Conservation (phyloP, 2,888 invertebrate species). For the Drosophila acutilabella region DNA sequence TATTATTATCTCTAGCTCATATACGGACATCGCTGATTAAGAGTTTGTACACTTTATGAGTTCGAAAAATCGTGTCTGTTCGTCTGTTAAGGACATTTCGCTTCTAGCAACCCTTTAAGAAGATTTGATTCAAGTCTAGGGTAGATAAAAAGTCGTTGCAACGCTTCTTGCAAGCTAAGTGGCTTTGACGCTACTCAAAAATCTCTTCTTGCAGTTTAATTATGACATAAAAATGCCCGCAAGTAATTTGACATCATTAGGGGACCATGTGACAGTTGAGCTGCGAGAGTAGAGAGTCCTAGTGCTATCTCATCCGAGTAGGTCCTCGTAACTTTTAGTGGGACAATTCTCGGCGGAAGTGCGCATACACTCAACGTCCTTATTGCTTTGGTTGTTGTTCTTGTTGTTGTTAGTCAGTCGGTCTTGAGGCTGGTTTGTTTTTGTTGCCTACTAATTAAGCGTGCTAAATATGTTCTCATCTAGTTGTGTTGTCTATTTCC, state of each 20-base stretch:
- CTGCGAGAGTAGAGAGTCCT: slow-evolving; percentile 11
- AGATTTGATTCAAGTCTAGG: slow-evolving; percentile 17
- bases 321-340: slow-evolving; percentile 48
- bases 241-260: slow-evolving; percentile 85
- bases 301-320: slow-evolving; percentile 3
- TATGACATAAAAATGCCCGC: slow-evolving; percentile 84
- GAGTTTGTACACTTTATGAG: no score
- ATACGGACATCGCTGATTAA: no score
- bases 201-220: slow-evolving; percentile 81
- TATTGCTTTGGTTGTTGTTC: slow-evolving; percentile 29
- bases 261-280: slow-evolving; percentile 28
- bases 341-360: slow-evolving; percentile 75
- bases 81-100: no score
- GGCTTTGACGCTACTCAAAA: slow-evolving; percentile 71
- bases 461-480: slow-evolving; percentile 68
- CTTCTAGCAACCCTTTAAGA: no score
- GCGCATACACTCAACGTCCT: slow-evolving; percentile 52
- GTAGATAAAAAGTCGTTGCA: slow-evolving; percentile 42
- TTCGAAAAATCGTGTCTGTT: no score
- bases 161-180: slow-evolving; percentile 49
- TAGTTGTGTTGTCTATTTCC: slow-evolving; percentile 58
- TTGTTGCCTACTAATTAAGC: slow-evolving; percentile 80
- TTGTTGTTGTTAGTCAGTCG: slow-evolving; percentile 10
- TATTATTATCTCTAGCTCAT: no score
- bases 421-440: slow-evolving; percentile 47